Percentiles rank a stretch among this genome's conserved stretches.
Evolutionary conservation across 2,113 vertebrate species (phyloP).

Genomic region (Sminthopsis crassicaudata): DNA sequence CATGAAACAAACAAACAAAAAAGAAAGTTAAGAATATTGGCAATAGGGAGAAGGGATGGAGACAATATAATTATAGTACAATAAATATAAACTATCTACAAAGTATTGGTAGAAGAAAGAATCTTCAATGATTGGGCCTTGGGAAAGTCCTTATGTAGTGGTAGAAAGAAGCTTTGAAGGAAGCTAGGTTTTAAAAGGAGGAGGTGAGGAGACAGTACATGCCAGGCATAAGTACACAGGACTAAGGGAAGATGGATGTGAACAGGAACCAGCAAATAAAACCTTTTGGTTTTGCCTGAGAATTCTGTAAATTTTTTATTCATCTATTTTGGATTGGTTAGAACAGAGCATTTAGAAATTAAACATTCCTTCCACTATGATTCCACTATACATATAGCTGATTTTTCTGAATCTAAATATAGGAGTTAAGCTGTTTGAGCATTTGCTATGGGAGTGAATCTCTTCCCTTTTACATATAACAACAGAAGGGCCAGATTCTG

Average conservation of each 20-base stretch:
- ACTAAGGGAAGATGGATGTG: not conserved
- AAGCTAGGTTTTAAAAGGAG: not conserved
- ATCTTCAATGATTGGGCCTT: not conserved
- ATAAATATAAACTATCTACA: not conserved
- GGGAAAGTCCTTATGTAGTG: not conserved
- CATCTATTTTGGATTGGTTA: not conserved
- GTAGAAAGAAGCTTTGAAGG: not conserved
- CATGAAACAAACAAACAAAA: not conserved
- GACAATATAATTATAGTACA: not conserved
- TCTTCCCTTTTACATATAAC: not conserved
- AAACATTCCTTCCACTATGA: not conserved
- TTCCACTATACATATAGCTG: not conserved
- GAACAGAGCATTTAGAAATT: not conserved
- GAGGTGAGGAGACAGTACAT: not conserved
- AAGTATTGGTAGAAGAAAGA: not conserved
- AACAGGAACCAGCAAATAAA: not conserved
- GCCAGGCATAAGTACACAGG: not conserved
- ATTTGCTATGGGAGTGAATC: not conserved
- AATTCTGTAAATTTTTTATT: not conserved
- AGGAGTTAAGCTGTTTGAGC: not conserved
- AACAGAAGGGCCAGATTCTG: slow-evolving; percentile 17
- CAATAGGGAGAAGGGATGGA: not conserved
- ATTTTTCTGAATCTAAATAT: not conserved
- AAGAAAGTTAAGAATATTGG: not conserved
- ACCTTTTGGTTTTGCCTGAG: not conserved